These are phyloP conservation scores for Anthonomus grandis DNA, from an alignment of 1,140 invertebrate species.

Conservation along the genomic window DNA sequence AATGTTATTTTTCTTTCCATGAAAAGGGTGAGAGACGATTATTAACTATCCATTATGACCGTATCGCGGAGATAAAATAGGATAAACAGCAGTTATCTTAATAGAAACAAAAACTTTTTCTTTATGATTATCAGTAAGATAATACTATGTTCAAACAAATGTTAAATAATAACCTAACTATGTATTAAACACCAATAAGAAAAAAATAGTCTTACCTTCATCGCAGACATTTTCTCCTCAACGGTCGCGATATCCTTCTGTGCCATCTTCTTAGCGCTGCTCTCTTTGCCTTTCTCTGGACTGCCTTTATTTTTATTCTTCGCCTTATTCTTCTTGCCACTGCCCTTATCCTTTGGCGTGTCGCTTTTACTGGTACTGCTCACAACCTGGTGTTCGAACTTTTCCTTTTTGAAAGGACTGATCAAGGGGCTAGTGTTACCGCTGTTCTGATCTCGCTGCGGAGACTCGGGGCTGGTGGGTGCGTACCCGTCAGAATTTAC, in stretches of 20 bases:
- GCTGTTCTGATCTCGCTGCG: background rate
- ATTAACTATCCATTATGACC: too few relatives aligned
- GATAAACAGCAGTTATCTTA: too few relatives aligned
- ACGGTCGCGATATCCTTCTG: conserved; percentile 3
- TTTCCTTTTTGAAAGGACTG: background rate
- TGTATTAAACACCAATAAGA: background rate
- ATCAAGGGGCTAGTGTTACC: background rate
- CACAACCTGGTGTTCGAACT: background rate
- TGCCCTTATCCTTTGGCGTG: background rate
- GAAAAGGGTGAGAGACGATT: too few relatives aligned
- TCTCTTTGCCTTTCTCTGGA: background rate
- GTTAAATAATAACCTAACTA: background rate
- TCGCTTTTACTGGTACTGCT: background rate
- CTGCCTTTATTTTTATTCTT: too few relatives aligned
- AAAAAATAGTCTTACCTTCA: conserved; percentile 2
- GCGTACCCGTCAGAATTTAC: background rate
- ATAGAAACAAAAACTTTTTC: too few relatives aligned
- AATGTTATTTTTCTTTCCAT: too few relatives aligned
- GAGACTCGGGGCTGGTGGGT: too few relatives aligned
- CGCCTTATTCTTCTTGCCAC: too few relatives aligned
- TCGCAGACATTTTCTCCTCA: conserved; percentile 2
- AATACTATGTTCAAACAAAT: too few relatives aligned
- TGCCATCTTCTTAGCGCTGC: conserved; percentile 1
- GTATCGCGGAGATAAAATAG: too few relatives aligned
- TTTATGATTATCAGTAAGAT: too few relatives aligned